Conservation (phyloP, 2,113 vertebrate species). For the Martes martes region DNA sequence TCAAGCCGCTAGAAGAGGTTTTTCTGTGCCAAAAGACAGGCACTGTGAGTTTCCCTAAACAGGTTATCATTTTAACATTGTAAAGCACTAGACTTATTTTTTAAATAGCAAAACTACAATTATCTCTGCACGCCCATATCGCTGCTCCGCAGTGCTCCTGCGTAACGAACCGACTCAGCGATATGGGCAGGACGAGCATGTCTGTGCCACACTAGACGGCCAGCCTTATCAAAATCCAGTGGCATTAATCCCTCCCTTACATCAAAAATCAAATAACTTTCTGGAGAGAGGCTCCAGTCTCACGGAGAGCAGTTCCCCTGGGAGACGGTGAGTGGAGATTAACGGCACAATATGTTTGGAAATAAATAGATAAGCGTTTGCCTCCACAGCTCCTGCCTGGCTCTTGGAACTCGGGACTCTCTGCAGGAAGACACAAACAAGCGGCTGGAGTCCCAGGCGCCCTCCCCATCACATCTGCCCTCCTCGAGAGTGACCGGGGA, state of each 20-base stretch:
- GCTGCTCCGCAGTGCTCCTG: slow-evolving; percentile 10
- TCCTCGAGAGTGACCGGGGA: background rate
- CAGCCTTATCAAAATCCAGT: slow-evolving; percentile 77
- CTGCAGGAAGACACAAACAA: background rate
- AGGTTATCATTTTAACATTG: slow-evolving; percentile 38
- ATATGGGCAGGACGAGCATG: background rate
- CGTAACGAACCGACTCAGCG: background rate
- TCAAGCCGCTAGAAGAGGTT: slow-evolving; percentile 33
- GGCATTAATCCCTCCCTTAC: slow-evolving; percentile 77
- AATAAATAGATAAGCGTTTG: slow-evolving; percentile 77
- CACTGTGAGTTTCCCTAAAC: slow-evolving; percentile 42
- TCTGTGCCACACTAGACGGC: slow-evolving; percentile 31
- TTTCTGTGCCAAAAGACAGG: slow-evolving; percentile 16
- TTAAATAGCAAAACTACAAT: slow-evolving; percentile 60
- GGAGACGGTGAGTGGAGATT: slow-evolving; percentile 77
- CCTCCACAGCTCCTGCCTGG: background rate
- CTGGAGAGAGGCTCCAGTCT: slow-evolving; percentile 72
- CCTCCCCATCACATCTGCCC: background rate
- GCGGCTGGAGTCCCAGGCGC: accelerated
- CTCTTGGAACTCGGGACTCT: background rate
- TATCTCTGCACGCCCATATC: slow-evolving; percentile 28
- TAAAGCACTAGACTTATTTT: slow-evolving; percentile 43
- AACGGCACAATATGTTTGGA: slow-evolving; percentile 67
- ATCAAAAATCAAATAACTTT: slow-evolving; percentile 79
- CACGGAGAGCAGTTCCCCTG: slow-evolving; percentile 68